A percentile compares a stretch with the other conserved stretches of the same genome.
Conservation (phyloP, 2,888 invertebrate genomes). For the Leucania comma region DNA sequence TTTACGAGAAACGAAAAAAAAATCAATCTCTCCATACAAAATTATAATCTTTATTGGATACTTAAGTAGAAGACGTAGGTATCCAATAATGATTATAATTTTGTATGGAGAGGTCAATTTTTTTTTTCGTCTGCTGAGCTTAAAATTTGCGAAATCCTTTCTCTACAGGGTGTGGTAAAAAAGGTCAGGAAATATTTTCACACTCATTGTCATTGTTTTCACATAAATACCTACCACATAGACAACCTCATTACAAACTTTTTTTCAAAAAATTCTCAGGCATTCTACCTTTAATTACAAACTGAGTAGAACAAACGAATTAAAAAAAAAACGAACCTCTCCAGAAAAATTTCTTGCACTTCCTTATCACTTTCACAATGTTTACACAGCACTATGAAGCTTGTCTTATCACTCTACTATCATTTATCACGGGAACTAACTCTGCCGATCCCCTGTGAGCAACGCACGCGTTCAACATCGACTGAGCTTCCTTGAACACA, state of each 20-base stretch:
- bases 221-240: not conserved
- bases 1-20: too few species aligned
- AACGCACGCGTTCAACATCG: conserved; percentile 70
- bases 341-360: not conserved
- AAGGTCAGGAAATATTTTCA: not conserved
- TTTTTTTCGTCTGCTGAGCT: too few species aligned
- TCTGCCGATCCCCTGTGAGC: conserved; percentile 57
- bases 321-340: conserved; percentile 19
- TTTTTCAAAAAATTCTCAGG: not conserved
- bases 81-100: too few species aligned
- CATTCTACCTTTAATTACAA: not conserved
- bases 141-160: too few species aligned
- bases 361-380: conserved; percentile 11
- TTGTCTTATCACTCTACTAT: conserved; percentile 3
- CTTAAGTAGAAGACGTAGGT: too few species aligned
- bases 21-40: too few species aligned
- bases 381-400: conserved; percentile 24
- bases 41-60: too few species aligned
- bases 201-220: not conserved
- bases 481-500: conserved; percentile 74
- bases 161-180: too few species aligned
- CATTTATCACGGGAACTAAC: conserved; percentile 2
- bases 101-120: too few species aligned
- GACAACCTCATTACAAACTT: not conserved
- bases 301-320: not conserved